Conservation (phyloP, 1,140 invertebrate genomes). For the Macrostomum lignano region DNA sequence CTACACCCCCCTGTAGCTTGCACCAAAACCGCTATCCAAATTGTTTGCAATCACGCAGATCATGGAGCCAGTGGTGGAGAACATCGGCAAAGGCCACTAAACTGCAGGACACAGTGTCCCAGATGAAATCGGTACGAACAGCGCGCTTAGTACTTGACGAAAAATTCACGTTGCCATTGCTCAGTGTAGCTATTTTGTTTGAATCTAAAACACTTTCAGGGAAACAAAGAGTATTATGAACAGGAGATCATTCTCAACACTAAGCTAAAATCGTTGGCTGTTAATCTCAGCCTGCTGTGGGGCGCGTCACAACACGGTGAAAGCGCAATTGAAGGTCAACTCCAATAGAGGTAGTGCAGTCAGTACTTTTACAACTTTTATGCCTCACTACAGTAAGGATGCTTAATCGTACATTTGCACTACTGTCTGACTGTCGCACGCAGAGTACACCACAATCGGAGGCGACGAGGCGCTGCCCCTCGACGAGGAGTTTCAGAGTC, state of each 20-base stretch:
- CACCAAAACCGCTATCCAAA: no score
- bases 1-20: no score
- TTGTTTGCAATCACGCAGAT: no score
- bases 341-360: constrained; percentile 18
- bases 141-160: no score
- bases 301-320: constrained; percentile 24
- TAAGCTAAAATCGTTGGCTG: constrained; percentile 21
- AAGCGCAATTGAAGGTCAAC: constrained; percentile 20
- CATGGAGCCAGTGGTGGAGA: no score
- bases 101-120: no score
- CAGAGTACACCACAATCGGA: constrained; percentile 10
- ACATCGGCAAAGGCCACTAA: no score
- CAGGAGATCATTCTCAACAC: constrained; percentile 21
- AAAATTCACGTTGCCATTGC: no score
- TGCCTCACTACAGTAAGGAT: neutral
- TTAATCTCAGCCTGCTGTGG: constrained; percentile 19
- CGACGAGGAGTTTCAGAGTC: constrained; percentile 10
- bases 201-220: no score
- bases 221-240: constrained; percentile 15
- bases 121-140: no score
- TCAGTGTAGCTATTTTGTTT: no score
- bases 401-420: neutral
- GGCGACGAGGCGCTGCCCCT: constrained; percentile 9
- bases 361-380: neutral
- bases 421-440: no score